These are phyloP conservation scores for Dryobates pubescens DNA, from an alignment of 2,797 vertebrate genomes.

Conservation along the genomic window DNA sequence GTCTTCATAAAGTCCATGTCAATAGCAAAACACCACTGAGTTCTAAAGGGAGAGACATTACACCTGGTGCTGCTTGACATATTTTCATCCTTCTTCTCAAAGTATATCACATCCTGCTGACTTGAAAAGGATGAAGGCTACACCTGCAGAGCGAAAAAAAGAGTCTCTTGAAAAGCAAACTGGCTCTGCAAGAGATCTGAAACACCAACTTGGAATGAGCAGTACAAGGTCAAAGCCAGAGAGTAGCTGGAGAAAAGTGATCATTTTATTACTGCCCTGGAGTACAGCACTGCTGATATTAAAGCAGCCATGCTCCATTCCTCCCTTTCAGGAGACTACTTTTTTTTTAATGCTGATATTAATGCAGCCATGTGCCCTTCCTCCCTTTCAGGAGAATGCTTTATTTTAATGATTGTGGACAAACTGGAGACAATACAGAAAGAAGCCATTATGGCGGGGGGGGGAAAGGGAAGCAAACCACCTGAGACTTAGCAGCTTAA, in stretches of 20 bases:
- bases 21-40: neutral
- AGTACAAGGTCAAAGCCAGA: neutral
- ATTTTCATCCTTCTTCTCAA: neutral
- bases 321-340: neutral
- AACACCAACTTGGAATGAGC: rapidly evolving
- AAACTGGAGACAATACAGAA: neutral
- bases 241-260: neutral
- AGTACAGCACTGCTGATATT: neutral
- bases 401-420: rapidly evolving
- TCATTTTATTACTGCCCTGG: neutral
- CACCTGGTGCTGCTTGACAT: neutral
- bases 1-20: neutral
- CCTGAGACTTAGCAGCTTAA: neutral
- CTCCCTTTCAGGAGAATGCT: neutral
- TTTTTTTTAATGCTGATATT: neutral
- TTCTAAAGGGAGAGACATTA: neutral
- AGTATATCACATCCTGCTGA: neutral
- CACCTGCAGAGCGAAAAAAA: neutral
- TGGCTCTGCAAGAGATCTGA: neutral
- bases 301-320: neutral
- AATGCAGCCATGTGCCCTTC: neutral
- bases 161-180: neutral
- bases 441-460: neutral
- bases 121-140: neutral
- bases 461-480: neutral